Base-by-base conservation (phyloP, 2,888 invertebrate species). In the Protodeltote pygarga region DNA sequence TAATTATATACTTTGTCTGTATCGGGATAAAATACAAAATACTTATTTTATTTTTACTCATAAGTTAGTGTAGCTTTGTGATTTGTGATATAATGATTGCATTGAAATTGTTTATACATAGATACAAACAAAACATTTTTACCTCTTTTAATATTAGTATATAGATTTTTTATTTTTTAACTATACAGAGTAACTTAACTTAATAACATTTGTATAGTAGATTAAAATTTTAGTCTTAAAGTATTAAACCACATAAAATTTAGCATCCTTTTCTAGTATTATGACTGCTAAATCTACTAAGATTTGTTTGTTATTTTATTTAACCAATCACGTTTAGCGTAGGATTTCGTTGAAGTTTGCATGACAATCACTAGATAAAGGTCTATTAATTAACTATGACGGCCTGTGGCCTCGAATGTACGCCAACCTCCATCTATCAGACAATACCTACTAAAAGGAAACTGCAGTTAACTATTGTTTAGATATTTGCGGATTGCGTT, bases 361-460 rank as follows among this genome's bases (percentile, higher is more conserved):
- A 69, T 72, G 71, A 59, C 70, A 63, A 63, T 53, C 45, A 42
- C 31, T 32, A 58, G 66, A 65, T 72, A 78, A 74, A 71, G 65
- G 66, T 70, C 60, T 63, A 54, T 60, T 68, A 72, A 73, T 68
- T 72, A 75, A 65, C 44, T 64, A 59, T 68, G 66, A 65, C 70
- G 51, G 20, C 24, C 8, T 49, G n/a, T n/a, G 75, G 59, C 77
- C 80, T 77, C 71, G 71, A 61, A 57, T 53, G 64, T 57, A 65
- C 75, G 67, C 66, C 69, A 68, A 65, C 65, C 50, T 64, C 54
- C 29, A 40, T 46, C 46, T 45, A 62, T 28, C 51, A 64, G 47
- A 67, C 61, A 71, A 69, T 66, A 51, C 53, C 48, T 44, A 39
- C 28, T 54, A 25, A 25, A 42, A 35, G 37, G 14, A 35, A 27